These are phyloP conservation scores for Drosophila tropicalis DNA, from an alignment of 1,140 invertebrate genomes.

Conservation along the genomic window DNA sequence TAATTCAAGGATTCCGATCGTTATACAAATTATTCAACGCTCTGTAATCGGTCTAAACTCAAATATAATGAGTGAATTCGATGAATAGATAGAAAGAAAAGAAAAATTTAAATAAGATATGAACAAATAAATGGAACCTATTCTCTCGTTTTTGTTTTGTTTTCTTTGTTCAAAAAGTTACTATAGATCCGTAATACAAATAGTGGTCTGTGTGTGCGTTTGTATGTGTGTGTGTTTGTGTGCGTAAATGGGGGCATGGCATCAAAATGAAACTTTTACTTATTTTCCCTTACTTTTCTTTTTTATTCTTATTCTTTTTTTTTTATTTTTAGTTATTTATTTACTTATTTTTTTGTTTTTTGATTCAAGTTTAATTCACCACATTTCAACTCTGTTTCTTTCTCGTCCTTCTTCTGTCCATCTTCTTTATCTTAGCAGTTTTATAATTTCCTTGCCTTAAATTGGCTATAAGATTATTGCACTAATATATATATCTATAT, in stretches of 20 bases:
- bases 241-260: constrained; percentile 11
- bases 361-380: constrained; percentile 10
- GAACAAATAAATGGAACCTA: constrained; percentile 6
- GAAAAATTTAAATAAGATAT: not conserved
- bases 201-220: not conserved
- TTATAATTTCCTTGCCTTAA: constrained; percentile 7
- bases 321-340: not conserved
- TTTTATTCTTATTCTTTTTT: not conserved
- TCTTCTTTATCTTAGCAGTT: constrained; percentile 1
- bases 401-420: not conserved
- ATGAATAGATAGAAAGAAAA: not conserved
- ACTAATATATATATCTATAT: constrained; percentile 17
- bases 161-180: constrained; percentile 1
- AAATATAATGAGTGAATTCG: not conserved
- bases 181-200: constrained; percentile 9
- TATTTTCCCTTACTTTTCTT: not conserved
- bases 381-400: not conserved
- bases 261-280: constrained; percentile 1
- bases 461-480: constrained; percentile 11
- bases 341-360: not conserved
- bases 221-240: not conserved
- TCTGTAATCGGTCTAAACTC: constrained; percentile 3
- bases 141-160: not conserved
- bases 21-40: constrained; percentile 8
- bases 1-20: constrained; percentile 2